Conservation (phyloP, 2,797 vertebrate species). For the Ceryle rudis region DNA sequence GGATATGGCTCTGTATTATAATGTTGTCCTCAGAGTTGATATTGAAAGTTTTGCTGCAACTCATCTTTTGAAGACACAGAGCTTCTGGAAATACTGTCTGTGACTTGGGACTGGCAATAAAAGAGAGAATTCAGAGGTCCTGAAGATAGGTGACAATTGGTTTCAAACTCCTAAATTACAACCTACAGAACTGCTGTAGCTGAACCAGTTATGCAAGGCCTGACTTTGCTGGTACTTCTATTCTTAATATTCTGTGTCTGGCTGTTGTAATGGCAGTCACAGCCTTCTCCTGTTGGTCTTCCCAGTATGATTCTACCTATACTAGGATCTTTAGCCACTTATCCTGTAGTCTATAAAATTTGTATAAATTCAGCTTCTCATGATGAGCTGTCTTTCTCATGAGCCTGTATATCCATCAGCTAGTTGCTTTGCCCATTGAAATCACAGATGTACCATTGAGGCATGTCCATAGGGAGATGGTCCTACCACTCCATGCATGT, state of each 20-base stretch:
- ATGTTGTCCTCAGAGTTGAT: not conserved
- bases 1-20: not conserved
- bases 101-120: not conserved
- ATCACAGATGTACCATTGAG: not conserved
- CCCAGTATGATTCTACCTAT: not conserved
- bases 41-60: not conserved
- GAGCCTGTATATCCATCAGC: not conserved
- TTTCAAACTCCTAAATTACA: not conserved
- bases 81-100: not conserved
- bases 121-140: not conserved
- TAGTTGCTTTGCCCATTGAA: not conserved
- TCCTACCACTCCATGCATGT: not conserved
- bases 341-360: not conserved
- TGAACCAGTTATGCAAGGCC: not conserved
- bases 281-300: not conserved
- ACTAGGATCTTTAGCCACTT: not conserved
- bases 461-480: accelerated
- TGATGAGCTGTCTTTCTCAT: not conserved
- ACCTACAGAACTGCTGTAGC: not conserved
- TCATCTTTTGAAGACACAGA: not conserved
- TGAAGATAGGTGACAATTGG: not conserved
- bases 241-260: not conserved
- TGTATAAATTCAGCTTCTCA: not conserved
- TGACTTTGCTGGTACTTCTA: not conserved
- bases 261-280: not conserved